A percentile compares a stretch with the other conserved stretches of the same genome.
These are phyloP conservation scores for Semnornis frantzii DNA, from an alignment of 2,113 vertebrate species.

Conservation along the genomic window DNA sequence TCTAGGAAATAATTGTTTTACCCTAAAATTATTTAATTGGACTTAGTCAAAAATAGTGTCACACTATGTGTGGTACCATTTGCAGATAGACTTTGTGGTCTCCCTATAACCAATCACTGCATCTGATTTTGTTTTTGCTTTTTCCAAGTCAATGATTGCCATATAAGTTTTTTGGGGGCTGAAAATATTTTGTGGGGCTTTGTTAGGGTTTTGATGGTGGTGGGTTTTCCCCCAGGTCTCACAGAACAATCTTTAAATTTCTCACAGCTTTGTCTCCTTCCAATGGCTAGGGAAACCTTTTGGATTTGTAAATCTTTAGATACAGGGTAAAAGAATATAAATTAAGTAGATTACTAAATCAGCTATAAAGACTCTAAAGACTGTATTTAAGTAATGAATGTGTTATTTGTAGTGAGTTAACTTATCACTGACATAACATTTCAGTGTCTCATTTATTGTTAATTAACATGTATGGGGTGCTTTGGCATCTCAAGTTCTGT, in stretches of 20 bases:
- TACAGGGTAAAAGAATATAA: not conserved
- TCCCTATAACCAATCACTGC: not conserved
- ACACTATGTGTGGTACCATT: not conserved
- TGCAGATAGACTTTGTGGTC: not conserved
- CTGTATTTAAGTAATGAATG: not conserved
- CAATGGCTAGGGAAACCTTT: not conserved
- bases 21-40: not conserved
- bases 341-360: not conserved
- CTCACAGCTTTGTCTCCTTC: not conserved
- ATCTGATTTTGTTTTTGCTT: not conserved
- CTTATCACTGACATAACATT: not conserved
- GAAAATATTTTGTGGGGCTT: not conserved
- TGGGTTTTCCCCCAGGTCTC: rapidly evolving
- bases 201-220: not conserved
- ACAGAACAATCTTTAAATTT: not conserved
- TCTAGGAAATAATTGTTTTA: not conserved
- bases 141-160: not conserved
- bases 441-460: not conserved
- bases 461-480: not conserved
- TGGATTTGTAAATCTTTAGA: not conserved
- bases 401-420: not conserved
- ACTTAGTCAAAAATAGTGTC: not conserved
- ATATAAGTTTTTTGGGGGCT: not conserved
- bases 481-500: not conserved
- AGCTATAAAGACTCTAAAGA: not conserved